Percentiles rank a stretch among this genome's conserved stretches.
Conservation (phyloP, 2,113 vertebrate species). For the Tragelaphus strepsiceros region DNA sequence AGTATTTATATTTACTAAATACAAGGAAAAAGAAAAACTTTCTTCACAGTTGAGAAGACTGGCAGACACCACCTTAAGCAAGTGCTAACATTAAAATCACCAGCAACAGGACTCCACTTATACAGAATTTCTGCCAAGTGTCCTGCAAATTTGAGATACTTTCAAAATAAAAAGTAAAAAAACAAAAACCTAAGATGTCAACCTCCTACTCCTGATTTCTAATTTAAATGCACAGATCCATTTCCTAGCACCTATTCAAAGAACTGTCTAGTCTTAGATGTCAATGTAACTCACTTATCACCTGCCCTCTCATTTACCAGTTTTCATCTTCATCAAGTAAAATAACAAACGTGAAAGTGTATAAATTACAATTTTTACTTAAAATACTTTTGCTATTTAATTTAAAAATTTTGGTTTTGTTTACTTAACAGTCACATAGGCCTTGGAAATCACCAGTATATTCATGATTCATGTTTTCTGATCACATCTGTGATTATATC, state of each 20-base stretch:
- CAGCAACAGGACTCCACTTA: neutral
- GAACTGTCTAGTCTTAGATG: neutral
- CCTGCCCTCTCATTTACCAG: neutral
- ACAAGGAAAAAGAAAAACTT: neutral
- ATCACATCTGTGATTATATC: neutral
- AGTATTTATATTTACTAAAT: neutral
- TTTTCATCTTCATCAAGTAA: neutral
- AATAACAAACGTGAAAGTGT: neutral
- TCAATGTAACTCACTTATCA: neutral
- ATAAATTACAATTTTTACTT: neutral
- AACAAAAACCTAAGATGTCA: neutral
- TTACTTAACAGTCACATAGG: neutral
- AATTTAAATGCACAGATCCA: neutral
- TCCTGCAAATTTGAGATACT: neutral
- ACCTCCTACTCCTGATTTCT: neutral
- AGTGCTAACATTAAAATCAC: neutral
- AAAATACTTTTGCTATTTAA: neutral
- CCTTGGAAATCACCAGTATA: neutral
- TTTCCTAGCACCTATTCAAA: neutral
- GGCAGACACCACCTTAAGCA: neutral
- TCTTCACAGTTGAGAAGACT: neutral
- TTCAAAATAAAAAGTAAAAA: neutral
- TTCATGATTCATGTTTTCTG: neutral
- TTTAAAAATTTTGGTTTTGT: neutral
- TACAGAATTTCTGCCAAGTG: neutral